Base-by-base conservation (phyloP, 2,797 vertebrate species). In the Myotis planiceps region DNA sequence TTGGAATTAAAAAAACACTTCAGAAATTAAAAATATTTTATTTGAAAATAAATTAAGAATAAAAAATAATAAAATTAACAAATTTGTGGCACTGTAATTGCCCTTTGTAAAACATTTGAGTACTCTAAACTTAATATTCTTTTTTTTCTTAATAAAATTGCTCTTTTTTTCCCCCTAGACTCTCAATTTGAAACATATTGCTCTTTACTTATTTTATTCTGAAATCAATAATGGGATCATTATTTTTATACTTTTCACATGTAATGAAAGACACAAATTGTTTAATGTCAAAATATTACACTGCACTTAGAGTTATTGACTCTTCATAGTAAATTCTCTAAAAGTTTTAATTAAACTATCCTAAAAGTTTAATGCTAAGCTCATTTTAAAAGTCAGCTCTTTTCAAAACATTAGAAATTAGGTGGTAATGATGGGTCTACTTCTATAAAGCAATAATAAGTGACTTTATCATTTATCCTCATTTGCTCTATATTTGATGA, bases 111-210 rank as follows among this genome's bases (percentile, higher is more conserved):
- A 87, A 32, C 75, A 42, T 65, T 60, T 42, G 47, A 66, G 49
- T 75, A 13, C 42, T 71, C 5, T 45, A 39, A 0, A 86, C 27
- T 39, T 76, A 84, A 78, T 34, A 63, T 47, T 84, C 2, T 63
- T 75, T 69, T 91, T 29, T 90, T 85, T 29, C 25, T 71, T 68
- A 91, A 79, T 92, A 32, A 89, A 95, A 88, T 86, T 34, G 19
- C 15, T 96, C 32, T 49, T 60, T 60, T 60, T 34, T 21, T 34
- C 9, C 12, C 6, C 18, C 3, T 1, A 49, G 34, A 79, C 25
- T 92, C 34, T 63, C 47, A 85, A 18, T 78, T 87, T 90, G 19
- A 95, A 96, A 45, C 13, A 79, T 42, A 79, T 9, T 58, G 0
- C 3, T 55, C 1, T 37, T n/a, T 42, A 68, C 2, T 80, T 95